phyloP scores from a whole-genome alignment of 2,797 vertebrate species.

The Poeciliopsis turneri region DNA sequence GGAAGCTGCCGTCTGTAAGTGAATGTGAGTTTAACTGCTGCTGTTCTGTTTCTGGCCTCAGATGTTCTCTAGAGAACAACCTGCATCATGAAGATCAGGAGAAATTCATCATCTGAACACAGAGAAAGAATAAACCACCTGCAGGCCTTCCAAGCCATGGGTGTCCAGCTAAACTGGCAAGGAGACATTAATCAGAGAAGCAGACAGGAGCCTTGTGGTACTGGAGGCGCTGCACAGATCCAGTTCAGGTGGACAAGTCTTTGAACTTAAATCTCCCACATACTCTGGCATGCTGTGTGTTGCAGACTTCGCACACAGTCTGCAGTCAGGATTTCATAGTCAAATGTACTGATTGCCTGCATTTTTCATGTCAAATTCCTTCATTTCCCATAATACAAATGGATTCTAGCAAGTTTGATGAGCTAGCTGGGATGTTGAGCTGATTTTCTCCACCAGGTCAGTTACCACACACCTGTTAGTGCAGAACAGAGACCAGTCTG shows the following conservation, averaged over 20 bases:
- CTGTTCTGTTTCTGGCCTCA: neutral
- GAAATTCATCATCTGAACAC: neutral
- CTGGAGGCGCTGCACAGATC: neutral
- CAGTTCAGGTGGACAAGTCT: neutral
- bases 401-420: too few species aligned
- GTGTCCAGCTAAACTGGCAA: neutral
- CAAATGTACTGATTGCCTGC: too few species aligned
- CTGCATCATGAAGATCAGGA: neutral
- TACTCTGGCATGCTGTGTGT: too few species aligned
- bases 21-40: neutral
- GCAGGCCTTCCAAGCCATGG: neutral
- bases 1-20: neutral
- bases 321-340: too few species aligned
- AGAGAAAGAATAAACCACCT: neutral
- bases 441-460: too few species aligned
- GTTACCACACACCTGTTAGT: too few species aligned
- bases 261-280: neutral
- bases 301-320: too few species aligned
- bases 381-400: too few species aligned
- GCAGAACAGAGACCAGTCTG: too few species aligned
- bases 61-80: neutral
- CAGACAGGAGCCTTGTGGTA: neutral
- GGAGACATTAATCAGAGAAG: neutral
- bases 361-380: too few species aligned
- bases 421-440: too few species aligned